phyloP scores from a whole-genome alignment of 2,888 invertebrate genomes.

The Hyalella azteca region DNA sequence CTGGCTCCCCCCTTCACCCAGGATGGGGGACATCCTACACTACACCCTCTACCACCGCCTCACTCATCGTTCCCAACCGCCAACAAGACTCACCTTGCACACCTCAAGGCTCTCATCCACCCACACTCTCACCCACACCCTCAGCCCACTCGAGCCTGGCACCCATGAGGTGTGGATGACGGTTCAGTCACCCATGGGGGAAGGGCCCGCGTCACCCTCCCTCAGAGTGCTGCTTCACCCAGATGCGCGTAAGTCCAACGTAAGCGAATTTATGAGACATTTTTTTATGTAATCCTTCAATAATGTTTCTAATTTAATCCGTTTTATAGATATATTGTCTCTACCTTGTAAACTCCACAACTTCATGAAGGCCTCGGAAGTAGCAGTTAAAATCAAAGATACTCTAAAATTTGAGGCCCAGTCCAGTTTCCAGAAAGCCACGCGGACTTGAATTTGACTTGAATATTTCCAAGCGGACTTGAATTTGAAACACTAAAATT shows the following conservation, averaged over 20 bases:
- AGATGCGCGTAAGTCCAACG: neutral
- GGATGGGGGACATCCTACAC: neutral
- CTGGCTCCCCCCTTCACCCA: neutral
- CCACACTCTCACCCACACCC: neutral
- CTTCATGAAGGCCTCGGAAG: too few species aligned
- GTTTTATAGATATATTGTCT: too few species aligned
- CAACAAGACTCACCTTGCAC: conserved; percentile 33
- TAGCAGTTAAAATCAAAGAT: too few species aligned
- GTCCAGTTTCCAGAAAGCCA: too few species aligned
- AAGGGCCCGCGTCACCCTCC: neutral
- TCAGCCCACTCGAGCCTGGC: neutral
- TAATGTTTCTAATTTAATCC: too few species aligned
- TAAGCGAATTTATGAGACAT: too few species aligned
- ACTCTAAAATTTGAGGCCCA: too few species aligned
- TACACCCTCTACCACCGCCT: conserved; percentile 30
- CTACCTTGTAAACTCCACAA: too few species aligned
- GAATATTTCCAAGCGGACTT: too few species aligned
- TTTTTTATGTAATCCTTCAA: too few species aligned
- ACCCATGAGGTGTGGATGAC: neutral
- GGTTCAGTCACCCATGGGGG: neutral
- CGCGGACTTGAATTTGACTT: too few species aligned
- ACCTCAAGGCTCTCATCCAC: neutral
- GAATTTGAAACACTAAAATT: too few species aligned
- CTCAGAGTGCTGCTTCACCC: neutral
- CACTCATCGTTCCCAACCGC: conserved; percentile 39